phyloP scores from a whole-genome alignment of 1,140 invertebrate genomes.

The Lordiphosa clarofinis region DNA sequence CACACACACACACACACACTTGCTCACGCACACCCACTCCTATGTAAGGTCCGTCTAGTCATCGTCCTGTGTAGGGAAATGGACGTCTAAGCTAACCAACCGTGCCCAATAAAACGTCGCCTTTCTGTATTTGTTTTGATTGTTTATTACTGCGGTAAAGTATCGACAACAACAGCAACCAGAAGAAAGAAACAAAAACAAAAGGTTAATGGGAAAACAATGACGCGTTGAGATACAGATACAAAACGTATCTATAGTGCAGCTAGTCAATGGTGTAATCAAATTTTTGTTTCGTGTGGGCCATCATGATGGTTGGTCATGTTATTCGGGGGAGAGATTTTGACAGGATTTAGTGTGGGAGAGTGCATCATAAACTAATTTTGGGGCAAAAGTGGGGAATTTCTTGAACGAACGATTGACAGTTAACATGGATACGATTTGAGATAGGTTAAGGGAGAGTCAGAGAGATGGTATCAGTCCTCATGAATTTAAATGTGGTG shows the following conservation, averaged over 20 bases:
- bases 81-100: slow-evolving; percentile 54
- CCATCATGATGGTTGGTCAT: slow-evolving; percentile 16
- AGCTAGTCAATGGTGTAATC: slow-evolving; percentile 21
- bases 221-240: slow-evolving; percentile 35
- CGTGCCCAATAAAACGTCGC: slow-evolving; percentile 69
- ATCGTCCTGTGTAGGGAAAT: slow-evolving; percentile 20
- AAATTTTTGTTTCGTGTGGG: slow-evolving; percentile 62
- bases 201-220: slow-evolving; percentile 55
- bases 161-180: slow-evolving; percentile 5
- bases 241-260: slow-evolving; percentile 2
- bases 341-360: slow-evolving; percentile 28
- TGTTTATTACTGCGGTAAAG: slow-evolving; percentile 75
- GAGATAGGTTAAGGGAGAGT: background rate
- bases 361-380: slow-evolving; percentile 20
- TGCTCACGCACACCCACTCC: background rate
- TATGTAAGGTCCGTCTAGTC: slow-evolving; percentile 27
- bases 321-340: slow-evolving; percentile 3
- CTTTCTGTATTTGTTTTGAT: slow-evolving; percentile 72
- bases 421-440: background rate
- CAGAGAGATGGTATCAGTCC: too few relatives aligned
- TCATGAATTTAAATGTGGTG: too few relatives aligned
- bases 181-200: slow-evolving; percentile 20
- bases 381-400: background rate
- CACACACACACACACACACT: slow-evolving; percentile 35
- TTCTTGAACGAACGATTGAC: too few relatives aligned